Conservation (phyloP, 2,113 vertebrate species). For the Himantopus leucocephalus region DNA sequence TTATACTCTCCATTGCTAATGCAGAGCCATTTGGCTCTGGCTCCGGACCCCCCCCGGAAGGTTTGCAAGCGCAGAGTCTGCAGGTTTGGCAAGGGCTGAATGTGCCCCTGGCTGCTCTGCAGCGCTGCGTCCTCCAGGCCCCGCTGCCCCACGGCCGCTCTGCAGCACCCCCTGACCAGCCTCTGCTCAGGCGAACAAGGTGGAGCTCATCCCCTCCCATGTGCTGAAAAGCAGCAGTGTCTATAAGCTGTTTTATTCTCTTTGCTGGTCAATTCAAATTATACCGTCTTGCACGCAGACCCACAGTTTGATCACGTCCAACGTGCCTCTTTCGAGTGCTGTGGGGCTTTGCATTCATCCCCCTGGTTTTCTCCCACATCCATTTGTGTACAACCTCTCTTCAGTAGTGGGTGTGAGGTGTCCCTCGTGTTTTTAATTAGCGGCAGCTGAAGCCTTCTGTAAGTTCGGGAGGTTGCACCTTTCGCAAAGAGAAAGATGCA, state of each 20-base stretch:
- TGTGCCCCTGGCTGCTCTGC: neutral
- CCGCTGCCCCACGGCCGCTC: rapidly evolving
- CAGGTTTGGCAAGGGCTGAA: neutral
- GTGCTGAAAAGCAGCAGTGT: neutral
- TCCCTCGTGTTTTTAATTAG: neutral
- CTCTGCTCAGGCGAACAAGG: neutral
- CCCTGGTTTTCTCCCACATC: neutral
- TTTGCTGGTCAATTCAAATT: neutral
- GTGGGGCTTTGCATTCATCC: neutral
- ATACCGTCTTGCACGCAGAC: neutral
- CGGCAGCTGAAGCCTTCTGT: rapidly evolving
- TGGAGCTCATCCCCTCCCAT: neutral
- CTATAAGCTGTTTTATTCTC: neutral
- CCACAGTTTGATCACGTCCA: neutral
- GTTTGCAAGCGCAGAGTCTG: neutral
- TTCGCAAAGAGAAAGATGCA: neutral
- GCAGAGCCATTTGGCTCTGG: neutral
- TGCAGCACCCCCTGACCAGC: neutral
- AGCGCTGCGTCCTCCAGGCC: neutral
- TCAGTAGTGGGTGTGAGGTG: neutral
- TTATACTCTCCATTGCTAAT: neutral
- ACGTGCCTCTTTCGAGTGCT: neutral
- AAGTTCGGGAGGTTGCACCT: neutral
- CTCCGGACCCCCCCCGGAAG: neutral
- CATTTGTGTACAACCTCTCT: neutral